Base-by-base conservation (phyloP, 1,140 invertebrate genomes). In the Acromyrmex echinatior region DNA sequence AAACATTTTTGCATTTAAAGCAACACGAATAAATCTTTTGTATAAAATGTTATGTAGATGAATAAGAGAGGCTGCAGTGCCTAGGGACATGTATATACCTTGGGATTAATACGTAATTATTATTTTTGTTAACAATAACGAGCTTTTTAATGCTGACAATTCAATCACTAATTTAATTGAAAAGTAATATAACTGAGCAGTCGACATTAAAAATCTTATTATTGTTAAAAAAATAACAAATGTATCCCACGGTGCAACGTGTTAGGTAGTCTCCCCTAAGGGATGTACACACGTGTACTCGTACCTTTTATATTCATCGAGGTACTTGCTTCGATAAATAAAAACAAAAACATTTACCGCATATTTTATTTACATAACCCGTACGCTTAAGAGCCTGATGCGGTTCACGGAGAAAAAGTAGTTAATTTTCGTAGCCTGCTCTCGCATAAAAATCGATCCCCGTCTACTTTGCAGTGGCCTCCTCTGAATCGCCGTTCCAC, bases 341-440 rank as follows among this genome's bases (percentile, higher is more conserved):
- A 56, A 70, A 56, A 16, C 31, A 25, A 25, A 80, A 18, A 3
- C 18, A 9, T 63, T 63, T 14, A n/a, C 58, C 31, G 14, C 14
- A 5, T 65, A 21, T 45, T 45, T 77, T 35, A 70, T 53, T 56
- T 18, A 1, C 39, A 65, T 18, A 18, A 28, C 6, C 14, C 49
- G 49, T 4, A 65, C 14, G 73, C 16, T 56, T 28, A 25, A 49
- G 14, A 82, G n/a, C 21, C 39, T n/a, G 31, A 58, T 14, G 65
- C 65, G 53, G 31, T 31, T 10, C 35, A 14, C 21, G n/a, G 39
- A 25, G 73, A n/a, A 35, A 9, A 62, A 63, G 28, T 84, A 84
- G 63, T 62, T 84, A 76, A 84, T 84, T 84, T 62, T 31, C 28
- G 51, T 60, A 51, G 25, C 39, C 3, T n/a, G 28, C 16, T 45